phyloP scores from a whole-genome alignment of 2,888 invertebrate species.

The Drosophila helvetica region DNA sequence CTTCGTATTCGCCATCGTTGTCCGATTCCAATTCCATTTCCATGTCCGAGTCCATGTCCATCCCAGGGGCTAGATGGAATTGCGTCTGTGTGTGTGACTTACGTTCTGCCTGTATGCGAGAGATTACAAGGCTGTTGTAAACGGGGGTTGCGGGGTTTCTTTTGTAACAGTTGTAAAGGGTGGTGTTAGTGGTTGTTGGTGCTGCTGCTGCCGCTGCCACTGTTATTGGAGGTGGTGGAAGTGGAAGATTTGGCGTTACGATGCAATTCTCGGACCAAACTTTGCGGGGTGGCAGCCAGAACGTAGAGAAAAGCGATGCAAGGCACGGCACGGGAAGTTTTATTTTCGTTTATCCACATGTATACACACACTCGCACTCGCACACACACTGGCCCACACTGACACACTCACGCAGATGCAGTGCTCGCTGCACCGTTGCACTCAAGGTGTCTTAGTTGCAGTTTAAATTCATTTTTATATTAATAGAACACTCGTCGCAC shows the following conservation, averaged over 20 bases:
- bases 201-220: conserved; percentile 6
- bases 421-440: conserved; percentile 37
- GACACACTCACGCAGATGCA: conserved; percentile 21
- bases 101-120: conserved; percentile 17
- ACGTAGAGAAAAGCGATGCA: conserved; percentile 4
- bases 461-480: conserved; percentile 34
- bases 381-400: conserved; percentile 3
- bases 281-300: conserved; percentile 46
- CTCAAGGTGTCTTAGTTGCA: conserved; percentile 44
- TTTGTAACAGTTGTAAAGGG: conserved; percentile 63
- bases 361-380: conserved; percentile 33
- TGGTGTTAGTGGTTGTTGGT: conserved; percentile 41
- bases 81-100: conserved; percentile 2
- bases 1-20: conserved; percentile 87
- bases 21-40: conserved; percentile 89
- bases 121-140: conserved; percentile 62
- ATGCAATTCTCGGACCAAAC: conserved; percentile 56
- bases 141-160: conserved; percentile 61
- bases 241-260: conserved; percentile 43
- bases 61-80: conserved; percentile 5
- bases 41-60: conserved; percentile 90
- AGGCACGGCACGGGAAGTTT: conserved; percentile 46
- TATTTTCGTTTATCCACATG: conserved; percentile 69
- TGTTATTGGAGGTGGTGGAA: conserved; percentile 15
- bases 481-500: conserved; percentile 19